Conservation (phyloP, 92 coral and sea anemone genomes). For the Nematostella vectensis region DNA sequence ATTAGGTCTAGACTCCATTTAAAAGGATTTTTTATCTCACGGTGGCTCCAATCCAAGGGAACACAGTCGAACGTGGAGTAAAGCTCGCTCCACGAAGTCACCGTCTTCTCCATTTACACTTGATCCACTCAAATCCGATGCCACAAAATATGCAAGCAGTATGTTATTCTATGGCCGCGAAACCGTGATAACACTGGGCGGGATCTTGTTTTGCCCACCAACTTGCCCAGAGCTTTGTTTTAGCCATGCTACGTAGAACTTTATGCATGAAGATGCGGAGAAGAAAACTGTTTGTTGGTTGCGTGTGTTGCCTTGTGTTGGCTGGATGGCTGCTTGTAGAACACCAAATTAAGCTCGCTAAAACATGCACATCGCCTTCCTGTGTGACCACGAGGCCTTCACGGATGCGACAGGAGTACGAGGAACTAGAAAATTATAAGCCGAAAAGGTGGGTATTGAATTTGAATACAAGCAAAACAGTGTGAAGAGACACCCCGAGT, state of each 20-base stretch:
- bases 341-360: slow-evolving; percentile 9
- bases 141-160: slow-evolving; percentile 2
- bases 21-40: neutral
- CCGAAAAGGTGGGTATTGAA: slow-evolving; percentile 15
- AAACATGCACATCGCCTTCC: slow-evolving; percentile 9
- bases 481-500: no score
- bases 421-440: slow-evolving; percentile 14
- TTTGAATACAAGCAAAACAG: neutral
- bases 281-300: slow-evolving; percentile 7
- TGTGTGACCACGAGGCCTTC: slow-evolving; percentile 3
- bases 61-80: neutral
- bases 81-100: no score
- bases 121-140: neutral
- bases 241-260: slow-evolving; percentile 27
- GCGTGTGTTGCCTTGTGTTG: slow-evolving; percentile 7
- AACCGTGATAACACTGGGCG: slow-evolving; percentile 10
- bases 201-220: slow-evolving; percentile 5
- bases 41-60: neutral
- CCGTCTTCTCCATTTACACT: neutral
- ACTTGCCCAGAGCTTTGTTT: neutral
- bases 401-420: slow-evolving; percentile 13
- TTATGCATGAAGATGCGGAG: slow-evolving; percentile 22
- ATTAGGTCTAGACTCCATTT: neutral
- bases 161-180: slow-evolving; percentile 3
- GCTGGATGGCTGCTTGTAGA: slow-evolving; percentile 20